Conservation (phyloP, 2,797 vertebrate species). For the Pagetopsis macropterus region DNA sequence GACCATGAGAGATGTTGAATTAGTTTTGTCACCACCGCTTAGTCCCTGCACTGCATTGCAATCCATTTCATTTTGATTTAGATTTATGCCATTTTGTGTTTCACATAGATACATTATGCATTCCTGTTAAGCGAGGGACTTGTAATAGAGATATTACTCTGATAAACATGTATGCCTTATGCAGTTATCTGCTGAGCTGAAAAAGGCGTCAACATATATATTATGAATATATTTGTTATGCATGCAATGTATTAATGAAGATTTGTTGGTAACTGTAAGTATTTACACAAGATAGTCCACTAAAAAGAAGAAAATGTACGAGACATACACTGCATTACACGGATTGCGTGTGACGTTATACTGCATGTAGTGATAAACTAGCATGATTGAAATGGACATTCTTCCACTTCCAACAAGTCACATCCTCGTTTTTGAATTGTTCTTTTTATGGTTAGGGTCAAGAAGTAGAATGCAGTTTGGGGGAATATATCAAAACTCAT, state of each 20-base stretch:
- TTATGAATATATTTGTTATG: constrained; percentile 21
- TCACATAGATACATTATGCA: constrained; percentile 85
- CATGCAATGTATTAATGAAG: constrained; percentile 51
- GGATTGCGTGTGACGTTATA: constrained; percentile 61
- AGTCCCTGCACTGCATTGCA: constrained; percentile 59
- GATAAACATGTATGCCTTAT: constrained; percentile 68
- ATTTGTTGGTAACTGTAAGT: constrained; percentile 36
- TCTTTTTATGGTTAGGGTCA: background rate
- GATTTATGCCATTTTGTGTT: constrained; percentile 87
- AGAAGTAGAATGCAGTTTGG: constrained; percentile 7
- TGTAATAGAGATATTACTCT: constrained; percentile 88
- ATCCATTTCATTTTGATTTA: constrained; percentile 85
- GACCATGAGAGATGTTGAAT: constrained; percentile 88
- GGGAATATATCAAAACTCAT: constrained; percentile 12
- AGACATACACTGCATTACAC: constrained; percentile 46
- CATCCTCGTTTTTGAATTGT: background rate
- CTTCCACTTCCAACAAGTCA: constrained; percentile 50
- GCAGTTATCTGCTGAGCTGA: constrained; percentile 43
- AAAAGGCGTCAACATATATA: background rate
- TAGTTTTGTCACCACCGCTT: constrained; percentile 83
- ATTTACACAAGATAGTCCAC: constrained; percentile 27
- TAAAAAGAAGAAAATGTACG: constrained; percentile 32
- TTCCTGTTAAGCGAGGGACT: constrained; percentile 73
- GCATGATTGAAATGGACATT: constrained; percentile 54
- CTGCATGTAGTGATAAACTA: too few relatives aligned